Base-by-base conservation (phyloP, 1,140 invertebrate genomes). In the Philaenus spumarius region DNA sequence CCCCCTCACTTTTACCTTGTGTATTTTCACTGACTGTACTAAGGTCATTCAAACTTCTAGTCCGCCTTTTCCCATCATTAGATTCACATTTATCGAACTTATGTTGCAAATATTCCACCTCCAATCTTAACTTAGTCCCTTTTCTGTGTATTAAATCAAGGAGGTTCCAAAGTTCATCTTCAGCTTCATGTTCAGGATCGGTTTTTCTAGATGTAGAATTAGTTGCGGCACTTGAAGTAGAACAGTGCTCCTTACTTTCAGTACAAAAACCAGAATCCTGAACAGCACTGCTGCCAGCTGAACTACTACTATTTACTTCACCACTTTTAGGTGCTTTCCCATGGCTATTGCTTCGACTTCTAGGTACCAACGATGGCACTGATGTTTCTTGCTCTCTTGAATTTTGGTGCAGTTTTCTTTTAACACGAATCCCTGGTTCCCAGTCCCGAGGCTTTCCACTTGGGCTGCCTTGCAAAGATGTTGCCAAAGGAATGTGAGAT, bases 251-350 rank as follows among this genome's bases (percentile, higher is more conserved):
- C 75, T 78, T 15, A 11, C 86, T 88, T 70, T 89, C 87, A 43
- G 87, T 89, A 70, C 87, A 90, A 73, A 91, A 90, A 26, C 88
- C 89, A 12, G 86, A 89, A 71, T 90, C 89, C 69, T 90, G 88
- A 9, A 91, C 84, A 30, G 75, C 77, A 57, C 76, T 77, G 58
- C 75, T 74, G 17, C 60, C 37, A n/a, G 56, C 42, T n/a, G 43
- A 55, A 45, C 75, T 74, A n/a, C 60, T 30, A 50, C 58, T 58
- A 70, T 73, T 68, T 69, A 71, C 30, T n/a, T 23, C 46, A n/a
- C 45, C 47, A 24, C 40, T 43, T 14, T 35, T 50, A 66, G 72
- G 72, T 61, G 71, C 72, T 62, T 80, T 79, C 62, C 80, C 81
- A 68, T 82, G 80, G 39, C 79, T 81, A 59, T 82, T 85, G 72